Evolutionary conservation across 2,888 invertebrate species (phyloP), one percentile per base, ranked within the genome.

Genomic region (Acrobasis suavella): DNA sequence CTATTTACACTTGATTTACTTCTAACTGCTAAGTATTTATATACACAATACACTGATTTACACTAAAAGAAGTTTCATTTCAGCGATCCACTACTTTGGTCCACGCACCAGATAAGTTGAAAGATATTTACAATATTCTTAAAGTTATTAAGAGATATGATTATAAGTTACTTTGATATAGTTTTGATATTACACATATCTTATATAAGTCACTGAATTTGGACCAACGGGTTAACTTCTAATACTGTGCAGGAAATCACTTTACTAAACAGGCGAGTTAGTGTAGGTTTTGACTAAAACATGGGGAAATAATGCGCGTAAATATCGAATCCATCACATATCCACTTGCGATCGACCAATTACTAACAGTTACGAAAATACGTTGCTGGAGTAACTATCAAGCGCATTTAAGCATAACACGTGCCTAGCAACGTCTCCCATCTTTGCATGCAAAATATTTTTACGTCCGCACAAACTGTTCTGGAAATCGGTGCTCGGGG

Each of bases 121-220:
- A 69, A 70, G 66, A 65, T 76, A 76, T 76, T 69, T 74, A 77
- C 73, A 74, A 66, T 67, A 69, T 66, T 70, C 68, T 71, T 67
- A 64, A 67, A 65, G 78, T 68, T 78, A 80, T 77, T 81, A 77
- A 67, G 71, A 71, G 68, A 71, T 72, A 70, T 72, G 70, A 66
- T 55, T 49, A 46, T 8, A 60, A 12, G 54, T 52, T 60, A 32
- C 32, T 50, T 64, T 72, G 72, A 73, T 76, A 76, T 72, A 72
- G 66, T 66, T 73, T 75, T 82, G 87, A 87, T 89, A 89, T 88
- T 66, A 73, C 70, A 72, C 69, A 75, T 78, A 66, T 65, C 78
- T 69, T 75, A 70, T 75, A 17, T 79, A 91, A 90, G 89, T 90
- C 91, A 87, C 87, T 82, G 67, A 17, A 69, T 88, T 56, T 91